Percentiles rank a stretch among this genome's conserved stretches.
These are phyloP conservation scores for Stegana nigrithorax DNA, from an alignment of 2,888 invertebrate genomes.

Conservation along the genomic window DNA sequence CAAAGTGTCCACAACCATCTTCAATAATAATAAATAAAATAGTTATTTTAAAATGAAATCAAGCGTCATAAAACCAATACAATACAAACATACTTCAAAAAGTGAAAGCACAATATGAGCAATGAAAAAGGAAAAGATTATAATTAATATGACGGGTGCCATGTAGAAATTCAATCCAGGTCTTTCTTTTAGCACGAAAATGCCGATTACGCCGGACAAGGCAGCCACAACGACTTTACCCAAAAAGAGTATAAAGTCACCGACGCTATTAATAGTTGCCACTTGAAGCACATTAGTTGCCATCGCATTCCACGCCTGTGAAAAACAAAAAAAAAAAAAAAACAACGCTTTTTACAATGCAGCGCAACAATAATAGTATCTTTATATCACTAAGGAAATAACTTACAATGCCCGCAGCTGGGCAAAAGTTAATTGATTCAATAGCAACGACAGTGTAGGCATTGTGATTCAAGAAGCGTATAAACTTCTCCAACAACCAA, in stretches of 20 bases:
- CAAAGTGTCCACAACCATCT: constrained; percentile 95
- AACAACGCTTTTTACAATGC: no score
- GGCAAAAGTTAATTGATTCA: constrained; percentile 90
- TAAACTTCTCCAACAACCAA: constrained; percentile 90
- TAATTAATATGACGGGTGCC: constrained; percentile 85
- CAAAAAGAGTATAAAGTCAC: constrained; percentile 92
- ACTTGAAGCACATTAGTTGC: constrained; percentile 87
- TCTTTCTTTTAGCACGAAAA: constrained; percentile 81
- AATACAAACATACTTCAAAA: constrained; percentile 78
- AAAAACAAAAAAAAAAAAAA: constrained; percentile 30
- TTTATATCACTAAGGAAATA: constrained; percentile 3
- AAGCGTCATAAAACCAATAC: neutral
- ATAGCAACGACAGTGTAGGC: constrained; percentile 95
- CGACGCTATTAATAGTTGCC: constrained; percentile 91
- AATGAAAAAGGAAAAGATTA: constrained; percentile 89
- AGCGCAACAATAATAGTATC: no score
- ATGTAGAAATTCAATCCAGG: constrained; percentile 84
- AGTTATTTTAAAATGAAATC: neutral
- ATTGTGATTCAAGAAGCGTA: constrained; percentile 92
- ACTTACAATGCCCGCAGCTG: constrained; percentile 87
- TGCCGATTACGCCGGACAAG: constrained; percentile 81
- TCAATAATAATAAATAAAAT: no score
- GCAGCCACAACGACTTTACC: constrained; percentile 85
- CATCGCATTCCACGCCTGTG: constrained; percentile 87
- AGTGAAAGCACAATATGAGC: constrained; percentile 93